phyloP scores from a whole-genome alignment of 2,888 invertebrate species.

The Leucophora obtusa region DNA sequence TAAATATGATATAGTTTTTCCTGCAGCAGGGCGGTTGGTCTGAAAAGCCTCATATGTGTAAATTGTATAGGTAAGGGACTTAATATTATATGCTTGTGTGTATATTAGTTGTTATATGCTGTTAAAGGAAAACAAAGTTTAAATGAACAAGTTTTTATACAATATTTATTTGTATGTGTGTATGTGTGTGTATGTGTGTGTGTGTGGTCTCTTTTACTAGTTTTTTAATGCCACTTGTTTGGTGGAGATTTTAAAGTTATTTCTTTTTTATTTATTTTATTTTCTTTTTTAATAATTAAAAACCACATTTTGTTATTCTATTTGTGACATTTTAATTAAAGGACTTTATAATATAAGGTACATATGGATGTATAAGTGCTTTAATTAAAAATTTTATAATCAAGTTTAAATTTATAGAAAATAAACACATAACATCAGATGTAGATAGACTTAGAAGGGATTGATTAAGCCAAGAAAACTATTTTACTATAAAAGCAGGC shows the following conservation, averaged over 20 bases:
- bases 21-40: too few relatives aligned
- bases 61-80: slow-evolving; percentile 2
- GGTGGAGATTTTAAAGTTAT: slow-evolving; percentile 45
- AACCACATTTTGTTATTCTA: slow-evolving; percentile 52
- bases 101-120: not conserved
- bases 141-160: slow-evolving; percentile 28
- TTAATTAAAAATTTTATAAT: not conserved
- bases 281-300: slow-evolving; percentile 58
- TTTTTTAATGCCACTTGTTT: slow-evolving; percentile 43
- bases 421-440: not conserved
- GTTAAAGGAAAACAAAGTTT: not conserved
- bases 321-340: slow-evolving; percentile 63
- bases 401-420: not conserved
- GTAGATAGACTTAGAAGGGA: not conserved
- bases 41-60: too few relatives aligned
- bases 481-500: too few relatives aligned
- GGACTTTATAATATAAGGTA: slow-evolving; percentile 46
- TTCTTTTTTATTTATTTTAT: slow-evolving; percentile 35
- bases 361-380: not conserved
- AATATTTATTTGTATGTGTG: not conserved
- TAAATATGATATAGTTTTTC: too few relatives aligned
- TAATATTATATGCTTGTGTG: not conserved
- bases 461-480: not conserved
- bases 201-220: slow-evolving; percentile 19
- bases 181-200: too few relatives aligned